Evolutionary conservation across 2,888 invertebrate species (phyloP).

Genomic region (Drosophila borealis): DNA sequence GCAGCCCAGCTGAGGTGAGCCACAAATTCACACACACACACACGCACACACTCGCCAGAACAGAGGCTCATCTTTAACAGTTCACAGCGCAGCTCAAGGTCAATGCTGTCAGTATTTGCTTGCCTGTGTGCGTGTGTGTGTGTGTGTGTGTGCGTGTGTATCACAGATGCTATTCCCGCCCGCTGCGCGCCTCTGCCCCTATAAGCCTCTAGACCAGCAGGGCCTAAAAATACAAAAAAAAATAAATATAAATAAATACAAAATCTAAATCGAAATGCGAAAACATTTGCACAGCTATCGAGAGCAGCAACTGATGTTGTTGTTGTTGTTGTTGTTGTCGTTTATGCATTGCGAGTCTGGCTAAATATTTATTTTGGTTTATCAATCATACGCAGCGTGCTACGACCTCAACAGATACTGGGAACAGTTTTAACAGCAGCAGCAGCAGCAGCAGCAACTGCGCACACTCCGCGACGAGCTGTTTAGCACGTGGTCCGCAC

Average conservation of each 20-base stretch:
- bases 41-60: conserved; percentile 8
- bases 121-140: conserved; percentile 27
- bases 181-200: neutral
- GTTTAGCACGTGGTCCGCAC: conserved; percentile 58
- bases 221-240: conserved; percentile 33
- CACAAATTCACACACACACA: conserved; percentile 17
- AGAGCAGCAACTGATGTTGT: conserved; percentile 16
- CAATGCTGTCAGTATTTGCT: conserved; percentile 62
- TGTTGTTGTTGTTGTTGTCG: conserved; percentile 37
- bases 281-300: conserved; percentile 40
- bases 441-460: conserved; percentile 23
- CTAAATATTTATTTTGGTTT: conserved; percentile 78
- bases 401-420: conserved; percentile 45
- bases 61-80: conserved; percentile 45
- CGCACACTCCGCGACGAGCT: conserved; percentile 61
- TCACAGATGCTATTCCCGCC: conserved; percentile 38
- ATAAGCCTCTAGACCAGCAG: conserved; percentile 17
- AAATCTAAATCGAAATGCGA: conserved; percentile 18
- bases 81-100: conserved; percentile 67
- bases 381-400: conserved; percentile 78
- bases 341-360: conserved; percentile 73
- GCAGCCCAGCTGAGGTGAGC: neutral
- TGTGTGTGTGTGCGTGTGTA: conserved; percentile 21
- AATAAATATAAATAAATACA: conserved; percentile 2
- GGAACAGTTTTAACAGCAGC: conserved; percentile 49